Evolutionary conservation across 2,797 vertebrate species (phyloP).

Genomic region (Poecilia wingei): DNA sequence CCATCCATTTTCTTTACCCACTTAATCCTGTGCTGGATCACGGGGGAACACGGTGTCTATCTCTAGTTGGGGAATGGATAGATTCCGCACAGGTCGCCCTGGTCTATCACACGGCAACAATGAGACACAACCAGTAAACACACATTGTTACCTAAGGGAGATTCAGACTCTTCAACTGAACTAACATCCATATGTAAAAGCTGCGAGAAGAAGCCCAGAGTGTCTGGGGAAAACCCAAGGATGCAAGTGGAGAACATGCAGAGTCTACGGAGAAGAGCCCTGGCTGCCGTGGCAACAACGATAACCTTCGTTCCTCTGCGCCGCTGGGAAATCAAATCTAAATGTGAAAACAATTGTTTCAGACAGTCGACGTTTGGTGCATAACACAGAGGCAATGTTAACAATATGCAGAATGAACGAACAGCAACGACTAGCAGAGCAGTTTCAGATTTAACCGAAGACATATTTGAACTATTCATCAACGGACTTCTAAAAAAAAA

Average conservation of each 20-base stretch:
- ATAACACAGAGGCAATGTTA: neutral
- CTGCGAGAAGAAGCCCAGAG: neutral
- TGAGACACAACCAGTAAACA: neutral
- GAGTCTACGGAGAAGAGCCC: neutral
- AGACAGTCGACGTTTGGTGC: neutral
- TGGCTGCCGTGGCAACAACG: neutral
- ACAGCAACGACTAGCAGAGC: neutral
- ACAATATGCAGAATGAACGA: neutral
- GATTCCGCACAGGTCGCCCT: neutral
- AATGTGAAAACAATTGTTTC: neutral
- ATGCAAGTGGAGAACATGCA: neutral
- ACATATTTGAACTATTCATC: neutral
- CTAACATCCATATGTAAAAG: neutral
- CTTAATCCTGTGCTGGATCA: neutral
- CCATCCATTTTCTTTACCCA: neutral
- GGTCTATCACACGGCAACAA: neutral
- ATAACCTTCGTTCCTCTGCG: neutral
- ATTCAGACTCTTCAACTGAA: neutral
- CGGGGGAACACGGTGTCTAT: neutral
- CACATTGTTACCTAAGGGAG: neutral
- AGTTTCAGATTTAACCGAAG: neutral
- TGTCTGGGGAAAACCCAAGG: neutral
- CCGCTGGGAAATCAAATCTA: neutral
- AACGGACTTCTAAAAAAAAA: neutral
- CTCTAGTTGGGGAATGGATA: neutral